phyloP scores from a whole-genome alignment of 2,113 vertebrate species.

The Furnarius figulus region DNA sequence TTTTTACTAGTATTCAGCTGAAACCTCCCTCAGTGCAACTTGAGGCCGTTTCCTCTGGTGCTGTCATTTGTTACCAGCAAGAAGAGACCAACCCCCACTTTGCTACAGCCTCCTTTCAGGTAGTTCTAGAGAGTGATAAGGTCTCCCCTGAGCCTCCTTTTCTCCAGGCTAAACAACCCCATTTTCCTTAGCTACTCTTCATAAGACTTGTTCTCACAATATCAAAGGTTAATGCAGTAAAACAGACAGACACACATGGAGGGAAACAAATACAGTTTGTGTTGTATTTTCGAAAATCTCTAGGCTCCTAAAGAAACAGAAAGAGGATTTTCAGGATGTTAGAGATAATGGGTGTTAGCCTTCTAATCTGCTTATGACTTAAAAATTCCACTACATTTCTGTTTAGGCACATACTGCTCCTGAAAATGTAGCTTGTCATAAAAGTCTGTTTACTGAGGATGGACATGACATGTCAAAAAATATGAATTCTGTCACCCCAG shows the following conservation, averaged over 20 bases:
- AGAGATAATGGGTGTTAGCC: neutral
- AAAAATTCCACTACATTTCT: neutral
- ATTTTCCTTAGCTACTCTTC: neutral
- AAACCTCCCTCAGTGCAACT: neutral
- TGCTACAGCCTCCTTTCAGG: neutral
- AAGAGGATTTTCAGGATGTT: neutral
- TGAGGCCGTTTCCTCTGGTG: neutral
- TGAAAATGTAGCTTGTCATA: neutral
- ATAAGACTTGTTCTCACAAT: neutral
- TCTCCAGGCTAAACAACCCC: neutral
- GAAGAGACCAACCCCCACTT: neutral
- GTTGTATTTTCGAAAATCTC: neutral
- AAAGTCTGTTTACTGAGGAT: neutral
- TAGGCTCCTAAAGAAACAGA: neutral
- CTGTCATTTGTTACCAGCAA: neutral
- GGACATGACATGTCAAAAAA: neutral
- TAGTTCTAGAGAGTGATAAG: neutral
- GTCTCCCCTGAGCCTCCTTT: neutral
- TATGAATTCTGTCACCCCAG: neutral
- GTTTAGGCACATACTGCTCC: neutral
- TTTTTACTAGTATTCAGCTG: neutral
- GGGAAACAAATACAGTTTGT: neutral
- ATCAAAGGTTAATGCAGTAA: neutral
- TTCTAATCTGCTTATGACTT: slow-evolving; percentile 19
- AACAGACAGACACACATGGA: neutral